Evolutionary conservation across 2,797 vertebrate genomes (phyloP).

Genomic region (Xenentodon cancila): DNA sequence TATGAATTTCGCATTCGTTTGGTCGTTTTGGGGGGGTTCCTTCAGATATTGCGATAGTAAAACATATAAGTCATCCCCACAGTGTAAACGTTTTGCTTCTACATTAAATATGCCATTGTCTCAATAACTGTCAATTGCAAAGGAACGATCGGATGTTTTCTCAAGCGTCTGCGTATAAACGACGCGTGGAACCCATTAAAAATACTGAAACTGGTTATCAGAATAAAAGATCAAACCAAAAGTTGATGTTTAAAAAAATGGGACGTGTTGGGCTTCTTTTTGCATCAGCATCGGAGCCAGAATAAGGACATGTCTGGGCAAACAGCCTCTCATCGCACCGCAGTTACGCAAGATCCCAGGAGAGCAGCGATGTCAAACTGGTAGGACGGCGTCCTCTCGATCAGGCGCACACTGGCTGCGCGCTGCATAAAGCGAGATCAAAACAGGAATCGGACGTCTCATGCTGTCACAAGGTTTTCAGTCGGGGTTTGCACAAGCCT

Average conservation of each 20-base stretch:
- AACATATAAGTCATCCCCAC: not conserved
- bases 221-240: not conserved
- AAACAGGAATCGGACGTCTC: not conserved
- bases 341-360: slow-evolving; percentile 67
- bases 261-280: not conserved
- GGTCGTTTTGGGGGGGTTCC: not conserved
- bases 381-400: not conserved
- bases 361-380: slow-evolving; percentile 22
- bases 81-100: not conserved
- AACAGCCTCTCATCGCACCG: slow-evolving; percentile 19
- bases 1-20: slow-evolving; percentile 29
- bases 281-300: slow-evolving; percentile 34
- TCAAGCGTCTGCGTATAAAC: slow-evolving; percentile 1
- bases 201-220: not conserved
- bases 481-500: slow-evolving; percentile 17
- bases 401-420: too few relatives aligned
- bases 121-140: not conserved
- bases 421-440: too few relatives aligned
- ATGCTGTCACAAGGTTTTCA: slow-evolving; percentile 4
- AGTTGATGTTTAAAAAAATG: not conserved
- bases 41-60: not conserved
- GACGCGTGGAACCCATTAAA: not conserved
- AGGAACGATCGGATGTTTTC: slow-evolving; percentile 13
- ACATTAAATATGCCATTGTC: not conserved
- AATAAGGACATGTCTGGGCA: slow-evolving; percentile 58